Evolutionary conservation across 2,888 invertebrate species (phyloP), one percentile per base, ranked within the genome.

Genomic region (Drosophila lutescens): DNA sequence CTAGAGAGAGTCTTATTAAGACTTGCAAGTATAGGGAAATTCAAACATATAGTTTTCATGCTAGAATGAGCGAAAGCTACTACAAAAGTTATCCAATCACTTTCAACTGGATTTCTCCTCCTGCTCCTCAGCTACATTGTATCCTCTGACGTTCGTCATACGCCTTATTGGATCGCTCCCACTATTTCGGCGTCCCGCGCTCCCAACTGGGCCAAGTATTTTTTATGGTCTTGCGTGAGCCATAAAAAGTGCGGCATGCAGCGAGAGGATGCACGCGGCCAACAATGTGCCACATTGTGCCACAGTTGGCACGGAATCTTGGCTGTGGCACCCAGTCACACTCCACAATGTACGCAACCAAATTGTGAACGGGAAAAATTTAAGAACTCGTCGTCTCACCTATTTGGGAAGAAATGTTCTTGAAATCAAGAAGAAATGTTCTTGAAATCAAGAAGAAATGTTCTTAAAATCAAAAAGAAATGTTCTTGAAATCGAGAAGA

Each of bases 271-370:
- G 65, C 62, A 66, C 62, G 63, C n/a, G 40, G 54, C n/a, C 46
- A 34, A 67, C 66, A 67, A 56, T 67, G 66, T 67, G 65, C 30
- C 66, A 67, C 56, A 67, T 67, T 67, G 66, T 67, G 65, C 55
- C 55, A 41, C 38, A 53, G 26, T 58, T 32, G 57, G 50, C 57
- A 50, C 50, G 57, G 34, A 26, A 57, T 23, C 20, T 55, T 15
- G 10, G 15, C 12, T 8, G 5, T 10, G 32, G 32, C 32, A 34
- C n/a, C 17, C 5, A 26, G 26, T 5, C 5, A 26, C 26, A 26
- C 26, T 26, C 26, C 26, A 26, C 26, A 26, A 26, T 26, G 26
- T 26, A 26, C 26, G 2, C 26, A 26, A 26, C 5, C 26, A 4
- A 26, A 26, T 4, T 26, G 26, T 6, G 26, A 26, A 26, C 6